Percentiles rank a stretch among this genome's conserved stretches.
Conservation (phyloP, 2,113 vertebrate species). For the Anser brachyrhynchus region DNA sequence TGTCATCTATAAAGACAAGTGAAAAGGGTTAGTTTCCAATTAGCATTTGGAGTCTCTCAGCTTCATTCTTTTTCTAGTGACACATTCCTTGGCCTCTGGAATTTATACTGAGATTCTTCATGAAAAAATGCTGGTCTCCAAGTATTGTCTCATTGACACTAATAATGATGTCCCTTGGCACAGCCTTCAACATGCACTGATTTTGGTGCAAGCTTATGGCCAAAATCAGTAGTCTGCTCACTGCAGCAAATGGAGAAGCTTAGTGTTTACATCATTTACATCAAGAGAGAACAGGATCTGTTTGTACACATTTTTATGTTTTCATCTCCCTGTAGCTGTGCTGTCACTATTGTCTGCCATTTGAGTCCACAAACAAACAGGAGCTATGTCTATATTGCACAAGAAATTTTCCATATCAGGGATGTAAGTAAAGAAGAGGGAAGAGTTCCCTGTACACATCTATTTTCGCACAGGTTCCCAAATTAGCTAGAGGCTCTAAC, state of each 20-base stretch:
- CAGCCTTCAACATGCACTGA: background rate
- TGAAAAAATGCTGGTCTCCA: background rate
- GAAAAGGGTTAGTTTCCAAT: constrained; percentile 21
- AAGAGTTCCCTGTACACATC: background rate
- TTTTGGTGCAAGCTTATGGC: background rate
- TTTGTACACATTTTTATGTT: background rate
- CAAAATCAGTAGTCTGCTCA: background rate
- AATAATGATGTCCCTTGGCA: background rate
- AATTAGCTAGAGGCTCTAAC: background rate
- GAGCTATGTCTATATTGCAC: background rate
- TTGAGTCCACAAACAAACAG: background rate
- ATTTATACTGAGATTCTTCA: background rate
- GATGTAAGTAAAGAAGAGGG: background rate
- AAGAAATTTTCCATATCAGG: background rate
- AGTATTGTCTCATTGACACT: background rate
- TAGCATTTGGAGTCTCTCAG: background rate
- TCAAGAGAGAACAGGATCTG: background rate
- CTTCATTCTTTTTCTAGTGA: background rate
- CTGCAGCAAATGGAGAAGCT: background rate
- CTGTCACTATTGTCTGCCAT: background rate
- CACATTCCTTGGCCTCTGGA: background rate
- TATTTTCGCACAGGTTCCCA: background rate
- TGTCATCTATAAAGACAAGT: constrained; percentile 23
- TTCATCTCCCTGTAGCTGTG: background rate
- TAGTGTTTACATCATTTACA: background rate